Base-by-base conservation (phyloP, 2,888 invertebrate genomes). In the Andrena dorsata region DNA sequence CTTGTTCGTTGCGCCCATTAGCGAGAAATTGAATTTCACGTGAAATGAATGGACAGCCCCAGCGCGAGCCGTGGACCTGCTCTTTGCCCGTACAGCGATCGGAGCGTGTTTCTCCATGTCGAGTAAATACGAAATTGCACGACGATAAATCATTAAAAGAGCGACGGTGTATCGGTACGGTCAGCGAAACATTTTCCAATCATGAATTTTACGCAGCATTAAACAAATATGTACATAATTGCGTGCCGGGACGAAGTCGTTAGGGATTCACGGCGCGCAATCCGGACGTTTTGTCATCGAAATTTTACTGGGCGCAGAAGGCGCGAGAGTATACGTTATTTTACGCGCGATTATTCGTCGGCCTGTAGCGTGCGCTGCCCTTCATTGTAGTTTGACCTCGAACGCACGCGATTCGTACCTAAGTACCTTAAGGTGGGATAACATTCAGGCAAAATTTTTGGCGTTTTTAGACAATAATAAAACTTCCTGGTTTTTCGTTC, bases 91-190 rank as follows among this genome's bases (percentile, higher is more conserved):
- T 20, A 7, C 51, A 20, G 20, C 20, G n/a, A 51, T 20, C 51
- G 51, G 51, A n/a, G 20, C 51, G 20, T 56, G 26, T 10, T 23
- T 23, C 26, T 23, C 13, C 8, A 51, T 20, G 20, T 51, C 51
- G 51, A 51, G 8, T 51, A 20, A 51, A 51, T 51, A 51, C 20
- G 51, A 20, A 51, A 51, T 51, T 51, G 51, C 51, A 8, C 20
- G 51, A n/a, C 20, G 20, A 51, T 51, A 51, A 51, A 51, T 51
- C 51, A 51, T 51, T 51, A 51, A 41, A 41, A 41, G 41, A 41
- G 51, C 20, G 6, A 51, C 8, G 51, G 2, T 51, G 51, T 51
- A 51, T 20, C 51, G 20, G n/a, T 20, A 51, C 20, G 20, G 20
- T n/a, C 41, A 20, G 20, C 51, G 51, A 20, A 51, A 20, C 20